Conservation (phyloP, 2,888 invertebrate species). For the Aleiodes alternator region DNA sequence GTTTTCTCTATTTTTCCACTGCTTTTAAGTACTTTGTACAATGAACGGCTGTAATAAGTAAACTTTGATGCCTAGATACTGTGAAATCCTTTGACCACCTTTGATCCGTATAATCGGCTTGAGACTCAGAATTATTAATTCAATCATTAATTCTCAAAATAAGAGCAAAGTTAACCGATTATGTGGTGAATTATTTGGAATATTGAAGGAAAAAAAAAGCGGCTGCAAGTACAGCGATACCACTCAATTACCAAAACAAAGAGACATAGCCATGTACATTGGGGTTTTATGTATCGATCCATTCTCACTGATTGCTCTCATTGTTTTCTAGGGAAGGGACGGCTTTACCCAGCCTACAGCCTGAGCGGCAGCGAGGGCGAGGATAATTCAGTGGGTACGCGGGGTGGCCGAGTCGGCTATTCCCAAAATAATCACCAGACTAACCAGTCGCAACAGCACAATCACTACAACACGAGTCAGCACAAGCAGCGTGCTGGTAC, state of each 20-base stretch:
- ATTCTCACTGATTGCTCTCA: slow-evolving; percentile 53
- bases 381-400: slow-evolving; percentile 74
- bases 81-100: slow-evolving; percentile 52
- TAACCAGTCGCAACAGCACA: slow-evolving; percentile 71
- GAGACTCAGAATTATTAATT: neutral
- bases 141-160: too few relatives aligned
- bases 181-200: neutral
- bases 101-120: slow-evolving; percentile 1
- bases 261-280: slow-evolving; percentile 7
- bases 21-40: slow-evolving; percentile 30
- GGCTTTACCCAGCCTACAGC: slow-evolving; percentile 89
- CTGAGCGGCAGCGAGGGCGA: slow-evolving; percentile 87
- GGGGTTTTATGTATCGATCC: slow-evolving; percentile 49
- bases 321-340: slow-evolving; percentile 81
- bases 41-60: slow-evolving; percentile 51
- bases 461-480: slow-evolving; percentile 71
- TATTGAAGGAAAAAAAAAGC: neutral
- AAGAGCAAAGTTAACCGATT: neutral
- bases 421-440: slow-evolving; percentile 72
- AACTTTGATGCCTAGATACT: slow-evolving; percentile 47
- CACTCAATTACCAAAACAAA: slow-evolving; percentile 14
- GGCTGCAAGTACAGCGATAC: slow-evolving; percentile 7
- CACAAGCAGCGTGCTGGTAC: slow-evolving; percentile 69
- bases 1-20: slow-evolving; percentile 28
- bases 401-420: slow-evolving; percentile 77